phyloP scores from a whole-genome alignment of 2,888 invertebrate species.

The Diarsia rubi region DNA sequence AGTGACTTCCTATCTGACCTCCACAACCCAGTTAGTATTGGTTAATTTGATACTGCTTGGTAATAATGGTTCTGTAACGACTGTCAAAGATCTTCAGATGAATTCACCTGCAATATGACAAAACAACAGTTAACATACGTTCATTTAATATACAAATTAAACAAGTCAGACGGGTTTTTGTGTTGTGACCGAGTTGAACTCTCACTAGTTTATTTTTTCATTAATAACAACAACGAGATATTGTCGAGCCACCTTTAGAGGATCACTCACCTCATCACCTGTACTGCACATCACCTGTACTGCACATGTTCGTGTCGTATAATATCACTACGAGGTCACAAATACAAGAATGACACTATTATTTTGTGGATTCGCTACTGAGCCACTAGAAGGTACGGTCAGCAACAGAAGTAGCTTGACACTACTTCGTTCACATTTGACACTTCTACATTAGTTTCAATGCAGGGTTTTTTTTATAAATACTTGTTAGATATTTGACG shows the following conservation, averaged over 20 bases:
- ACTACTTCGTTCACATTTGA: too few species aligned
- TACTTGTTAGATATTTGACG: too few species aligned
- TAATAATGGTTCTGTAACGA: too few species aligned
- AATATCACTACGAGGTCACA: background rate
- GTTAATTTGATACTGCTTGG: too few species aligned
- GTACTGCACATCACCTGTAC: background rate
- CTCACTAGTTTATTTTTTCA: background rate
- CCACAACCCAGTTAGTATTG: too few species aligned
- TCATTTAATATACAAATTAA: background rate
- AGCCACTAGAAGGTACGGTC: background rate
- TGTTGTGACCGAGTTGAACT: background rate
- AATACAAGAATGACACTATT: background rate
- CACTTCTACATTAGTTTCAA: too few species aligned
- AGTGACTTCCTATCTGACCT: too few species aligned
- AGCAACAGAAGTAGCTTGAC: too few species aligned
- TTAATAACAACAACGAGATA: conserved; percentile 4
- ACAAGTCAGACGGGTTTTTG: background rate
- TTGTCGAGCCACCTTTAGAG: background rate
- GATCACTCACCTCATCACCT: background rate
- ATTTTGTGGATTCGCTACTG: background rate
- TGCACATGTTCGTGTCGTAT: background rate
- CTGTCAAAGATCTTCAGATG: too few species aligned
- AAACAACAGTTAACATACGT: background rate
- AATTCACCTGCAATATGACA: background rate
- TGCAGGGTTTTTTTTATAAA: too few species aligned